phyloP scores from a whole-genome alignment of 2,113 vertebrate species.

The Scatophagus argus region DNA sequence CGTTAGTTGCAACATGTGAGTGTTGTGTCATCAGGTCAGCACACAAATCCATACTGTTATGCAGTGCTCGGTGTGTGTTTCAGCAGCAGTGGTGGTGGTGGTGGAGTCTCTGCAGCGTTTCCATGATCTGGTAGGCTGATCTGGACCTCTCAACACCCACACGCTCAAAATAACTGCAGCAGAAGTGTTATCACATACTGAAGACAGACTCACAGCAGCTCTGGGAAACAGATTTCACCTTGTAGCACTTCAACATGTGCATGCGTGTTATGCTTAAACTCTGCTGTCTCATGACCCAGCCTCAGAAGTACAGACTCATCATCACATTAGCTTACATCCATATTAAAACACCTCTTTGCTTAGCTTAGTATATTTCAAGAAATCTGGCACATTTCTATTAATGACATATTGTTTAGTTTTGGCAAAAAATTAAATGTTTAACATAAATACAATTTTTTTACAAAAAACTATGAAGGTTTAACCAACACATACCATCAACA shows the following conservation, averaged over 20 bases:
- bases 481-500: no score
- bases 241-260: constrained; percentile 1
- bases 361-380: background rate
- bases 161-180: constrained; percentile 61
- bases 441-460: background rate
- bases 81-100: constrained; percentile 29
- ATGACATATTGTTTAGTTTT: background rate
- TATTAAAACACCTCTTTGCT: background rate
- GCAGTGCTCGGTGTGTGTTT: constrained; percentile 23
- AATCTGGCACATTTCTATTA: background rate
- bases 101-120: constrained; percentile 38
- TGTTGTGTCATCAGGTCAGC: constrained; percentile 7
- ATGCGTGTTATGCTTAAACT: background rate
- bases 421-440: background rate
- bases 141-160: constrained; percentile 62
- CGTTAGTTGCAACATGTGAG: no score
- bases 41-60: constrained; percentile 1
- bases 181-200: constrained; percentile 12
- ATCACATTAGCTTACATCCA: background rate
- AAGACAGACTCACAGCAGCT: constrained; percentile 26
- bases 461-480: background rate
- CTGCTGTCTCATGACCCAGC: background rate
- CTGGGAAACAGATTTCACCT: constrained; percentile 6
- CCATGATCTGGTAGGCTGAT: constrained; percentile 57
- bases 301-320: background rate